Evolutionary conservation across 2,113 vertebrate genomes (phyloP), one percentile per base, ranked within the genome.

Genomic region (Sorex fumeus): DNA sequence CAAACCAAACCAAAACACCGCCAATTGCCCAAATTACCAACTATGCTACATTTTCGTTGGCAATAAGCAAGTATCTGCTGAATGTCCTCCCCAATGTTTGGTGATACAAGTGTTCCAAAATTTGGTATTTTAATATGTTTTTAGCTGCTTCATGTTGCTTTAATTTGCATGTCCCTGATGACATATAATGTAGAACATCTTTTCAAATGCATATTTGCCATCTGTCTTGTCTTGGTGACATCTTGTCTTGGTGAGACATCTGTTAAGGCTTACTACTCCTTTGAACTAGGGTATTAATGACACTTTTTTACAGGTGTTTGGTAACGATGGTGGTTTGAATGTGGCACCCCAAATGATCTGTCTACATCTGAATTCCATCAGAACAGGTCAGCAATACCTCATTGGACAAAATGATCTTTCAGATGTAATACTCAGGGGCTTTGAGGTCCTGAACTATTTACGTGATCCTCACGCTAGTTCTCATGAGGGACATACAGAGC

Each of bases 281-380:
- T 28, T n/a, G 30, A 0, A 0, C 34, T 83, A 84, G 88, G 76
- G 91, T 87, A 80, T 76, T 69, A 91, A 77, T 84, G 70, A 91
- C 69, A 95, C 96, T 62, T 81, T 81, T 71, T 95, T 47, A 92
- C n/a, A 91, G 64, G 69, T 23, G 13, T 47, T 71, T 66, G 1
- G 28, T 50, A 32, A 87, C 2, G 15, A 0, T 5, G 32, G 11
- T 12, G n/a, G 6, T 15, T 18, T 71, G 15, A 72, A 70, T 40
- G n/a, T 50, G 32, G 2, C 6, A 2, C 34, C 30, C 21, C 34
- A 47, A 40, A 43, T 93, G 7, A 78, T 23, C 23, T 3, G 19
- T 34, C 12, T 12, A 11, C 21, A 13, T 36, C 10, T 47, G 28
- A 43, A 70, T 66, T 10, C 77, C 57, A 60, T 34, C 60, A 64